A percentile compares a stretch with the other conserved stretches of the same genome.
Evolutionary conservation across 2,888 invertebrate genomes (phyloP).

Genomic region (Nephrotoma appendiculata): DNA sequence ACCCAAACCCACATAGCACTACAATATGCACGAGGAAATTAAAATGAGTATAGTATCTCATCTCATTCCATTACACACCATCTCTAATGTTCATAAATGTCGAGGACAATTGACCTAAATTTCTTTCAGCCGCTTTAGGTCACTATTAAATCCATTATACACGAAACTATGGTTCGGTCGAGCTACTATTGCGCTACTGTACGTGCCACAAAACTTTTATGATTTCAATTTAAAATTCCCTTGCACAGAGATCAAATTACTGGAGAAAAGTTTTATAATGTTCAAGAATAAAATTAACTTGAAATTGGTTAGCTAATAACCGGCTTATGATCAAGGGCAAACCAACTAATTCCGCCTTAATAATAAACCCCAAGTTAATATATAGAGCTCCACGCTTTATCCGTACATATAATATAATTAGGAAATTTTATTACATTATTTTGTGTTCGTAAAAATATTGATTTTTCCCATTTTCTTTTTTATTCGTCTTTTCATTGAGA

Average conservation of each 20-base stretch:
- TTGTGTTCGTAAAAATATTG: neutral
- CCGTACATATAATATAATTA: neutral
- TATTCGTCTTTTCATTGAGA: neutral
- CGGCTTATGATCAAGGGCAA: neutral
- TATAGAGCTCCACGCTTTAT: neutral
- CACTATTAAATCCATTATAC: neutral
- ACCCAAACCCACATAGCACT: neutral
- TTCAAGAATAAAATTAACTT: neutral
- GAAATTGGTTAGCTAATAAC: neutral
- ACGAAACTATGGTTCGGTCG: neutral
- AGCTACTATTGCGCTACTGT: neutral
- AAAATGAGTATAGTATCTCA: neutral
- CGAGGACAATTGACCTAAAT: neutral
- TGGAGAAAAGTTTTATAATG: neutral
- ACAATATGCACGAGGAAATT: neutral
- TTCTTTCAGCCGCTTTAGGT: neutral
- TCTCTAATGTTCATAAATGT: neutral
- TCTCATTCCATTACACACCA: too few relatives aligned
- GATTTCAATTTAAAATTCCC: neutral
- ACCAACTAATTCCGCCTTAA: neutral
- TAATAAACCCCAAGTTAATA: neutral
- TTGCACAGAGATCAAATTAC: neutral
- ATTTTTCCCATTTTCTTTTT: neutral
- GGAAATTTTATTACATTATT: neutral
- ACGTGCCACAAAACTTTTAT: neutral